Base-by-base conservation (phyloP, 2,797 vertebrate species). In the Squalus acanthias region DNA sequence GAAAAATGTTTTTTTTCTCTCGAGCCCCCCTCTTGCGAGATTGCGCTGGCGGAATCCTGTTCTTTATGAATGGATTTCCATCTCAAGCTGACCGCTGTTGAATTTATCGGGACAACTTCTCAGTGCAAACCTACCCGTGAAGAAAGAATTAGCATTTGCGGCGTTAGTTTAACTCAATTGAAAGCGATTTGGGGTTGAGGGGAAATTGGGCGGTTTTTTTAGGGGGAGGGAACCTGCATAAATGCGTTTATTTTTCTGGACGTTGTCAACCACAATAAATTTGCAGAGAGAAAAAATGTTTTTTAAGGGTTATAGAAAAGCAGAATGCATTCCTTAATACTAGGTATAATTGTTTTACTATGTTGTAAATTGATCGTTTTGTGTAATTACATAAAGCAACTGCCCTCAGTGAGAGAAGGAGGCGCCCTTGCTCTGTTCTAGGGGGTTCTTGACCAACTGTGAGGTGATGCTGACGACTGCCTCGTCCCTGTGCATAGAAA, bases 141-240 rank as follows among this genome's bases (percentile, higher is more conserved):
- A 72, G 39, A 67, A n/a, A 92, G 29, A 39, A 46, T 50, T 67
- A 24, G 46, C 79, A 7, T 50, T 85, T 6, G 39, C 17, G 15
- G 15, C 26, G 13, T 24, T 29, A 60, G 9, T 95, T 72, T 95
- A 46, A 95, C n/a, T 26, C 2, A 95, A 70, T 29, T 95, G 24
- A 8, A 95, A 74, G 29, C n/a, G 1, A 96, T 97, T 96, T 96
- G 82, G 97, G 97, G 97, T 97, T 96, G 96, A 96, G 96, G 96
- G 97, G 97, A 96, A 97, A 96, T 82, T 96, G 96, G 97, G 97
- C 98, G 98, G 97, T 98, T 97, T 98, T 97, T 96, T 96, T n/a
- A 12, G 22, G 87, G 72, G 29, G 72, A 7, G 70, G 13, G 70
- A 12, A 96, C 97, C 97, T 96, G 97, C 88, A 96, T 24, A 0